Conservation (phyloP, 2,113 vertebrate species). For the Mungos mungo region DNA sequence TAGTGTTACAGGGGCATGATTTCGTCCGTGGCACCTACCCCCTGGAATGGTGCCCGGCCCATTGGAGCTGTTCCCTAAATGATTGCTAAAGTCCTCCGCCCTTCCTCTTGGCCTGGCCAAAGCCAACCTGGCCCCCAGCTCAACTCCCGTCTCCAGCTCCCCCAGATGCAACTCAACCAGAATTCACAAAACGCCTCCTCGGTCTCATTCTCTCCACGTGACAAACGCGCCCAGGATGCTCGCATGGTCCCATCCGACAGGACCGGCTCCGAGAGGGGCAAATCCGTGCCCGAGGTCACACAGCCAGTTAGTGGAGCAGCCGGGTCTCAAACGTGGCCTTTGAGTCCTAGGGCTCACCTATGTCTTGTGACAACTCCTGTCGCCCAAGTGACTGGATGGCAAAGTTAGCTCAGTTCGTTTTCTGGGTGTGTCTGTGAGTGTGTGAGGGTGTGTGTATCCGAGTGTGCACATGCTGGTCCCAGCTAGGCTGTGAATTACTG, state of each 20-base stretch:
- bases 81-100: neutral
- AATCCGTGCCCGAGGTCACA: neutral
- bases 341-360: too few species aligned
- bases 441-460: neutral
- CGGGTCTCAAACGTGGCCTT: neutral
- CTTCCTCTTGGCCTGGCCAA: neutral
- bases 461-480: neutral
- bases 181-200: neutral
- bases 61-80: too few species aligned
- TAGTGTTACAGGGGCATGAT: rapidly evolving
- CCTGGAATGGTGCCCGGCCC: neutral
- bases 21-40: neutral
- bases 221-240: neutral
- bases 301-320: neutral
- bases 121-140: neutral
- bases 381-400: neutral
- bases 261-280: neutral
- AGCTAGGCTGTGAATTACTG: rapidly evolving
- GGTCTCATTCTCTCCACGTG: rapidly evolving
- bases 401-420: neutral
- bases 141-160: neutral
- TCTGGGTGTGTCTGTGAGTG: neutral
- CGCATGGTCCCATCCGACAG: rapidly evolving
- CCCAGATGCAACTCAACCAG: neutral
- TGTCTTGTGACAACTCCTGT: neutral